Evolutionary conservation across 2,888 invertebrate species (phyloP).

Genomic region (Opisthograptis luteolata): DNA sequence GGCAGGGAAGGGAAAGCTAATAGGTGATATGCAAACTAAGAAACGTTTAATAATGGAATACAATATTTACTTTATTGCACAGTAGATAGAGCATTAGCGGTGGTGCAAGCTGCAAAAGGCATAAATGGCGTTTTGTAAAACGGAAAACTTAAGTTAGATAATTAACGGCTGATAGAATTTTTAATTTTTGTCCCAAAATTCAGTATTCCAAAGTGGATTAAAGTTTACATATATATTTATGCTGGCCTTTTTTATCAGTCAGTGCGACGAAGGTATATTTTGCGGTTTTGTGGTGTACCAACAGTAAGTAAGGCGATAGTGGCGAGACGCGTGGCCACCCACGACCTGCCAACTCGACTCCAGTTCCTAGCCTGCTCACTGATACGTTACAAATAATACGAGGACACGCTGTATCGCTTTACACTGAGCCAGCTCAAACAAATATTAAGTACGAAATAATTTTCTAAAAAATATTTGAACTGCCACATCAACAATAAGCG

Average conservation of each 20-base stretch:
- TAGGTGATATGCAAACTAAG: no score
- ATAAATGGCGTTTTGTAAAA: no score
- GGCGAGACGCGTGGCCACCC: conserved; percentile 60
- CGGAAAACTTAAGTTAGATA: no score
- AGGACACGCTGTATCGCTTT: conserved; percentile 56
- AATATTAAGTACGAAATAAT: conserved; percentile 13
- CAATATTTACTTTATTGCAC: no score
- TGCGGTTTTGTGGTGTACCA: conserved; percentile 53
- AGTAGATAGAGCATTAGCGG: no score
- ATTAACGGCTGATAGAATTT: no score
- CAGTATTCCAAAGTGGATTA: no score
- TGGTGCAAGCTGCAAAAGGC: no score
- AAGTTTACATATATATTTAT: background rate
- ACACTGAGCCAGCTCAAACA: conserved; percentile 39
- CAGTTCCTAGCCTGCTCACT: conserved; percentile 59
- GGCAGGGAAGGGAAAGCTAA: no score
- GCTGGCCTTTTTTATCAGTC: background rate
- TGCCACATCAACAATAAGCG: background rate
- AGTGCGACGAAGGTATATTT: conserved; percentile 55
- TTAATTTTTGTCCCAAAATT: no score
- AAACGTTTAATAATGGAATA: no score
- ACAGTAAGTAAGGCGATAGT: conserved; percentile 56
- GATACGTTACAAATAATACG: conserved; percentile 67
- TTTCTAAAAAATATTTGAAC: conserved; percentile 5
- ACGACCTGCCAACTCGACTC: conserved; percentile 50